A percentile compares a stretch with the other conserved stretches of the same genome.
These are phyloP conservation scores for Agelas oroides DNA, from an alignment of 37 sponge, comb jelly and placozoan species.

Conservation along the genomic window DNA sequence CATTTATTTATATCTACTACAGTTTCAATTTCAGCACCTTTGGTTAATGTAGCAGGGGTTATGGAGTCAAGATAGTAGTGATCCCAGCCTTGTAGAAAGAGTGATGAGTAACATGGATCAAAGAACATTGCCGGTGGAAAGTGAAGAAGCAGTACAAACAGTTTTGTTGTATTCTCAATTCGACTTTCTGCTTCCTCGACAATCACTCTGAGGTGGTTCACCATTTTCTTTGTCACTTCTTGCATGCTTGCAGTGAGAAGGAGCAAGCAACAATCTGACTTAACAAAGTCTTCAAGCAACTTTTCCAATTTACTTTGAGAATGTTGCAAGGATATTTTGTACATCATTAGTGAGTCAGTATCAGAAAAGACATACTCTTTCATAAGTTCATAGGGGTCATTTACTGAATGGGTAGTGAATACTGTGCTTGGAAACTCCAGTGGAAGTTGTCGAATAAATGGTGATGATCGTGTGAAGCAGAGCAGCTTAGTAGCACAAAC, in stretches of 20 bases:
- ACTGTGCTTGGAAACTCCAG: conserved; percentile 12
- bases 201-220: conserved; percentile 64
- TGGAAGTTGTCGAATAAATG: conserved; percentile 67
- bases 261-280: conserved; percentile 1
- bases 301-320: conserved; percentile 26
- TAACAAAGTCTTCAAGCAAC: conserved; percentile 10
- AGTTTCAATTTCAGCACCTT: background rate
- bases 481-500: conserved; percentile 63
- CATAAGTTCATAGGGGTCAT: no score
- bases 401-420: no score
- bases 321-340: conserved; percentile 27
- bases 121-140: conserved; percentile 62
- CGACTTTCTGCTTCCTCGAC: conserved; percentile 63
- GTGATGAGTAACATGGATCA: conserved; percentile 61
- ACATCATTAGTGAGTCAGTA: background rate
- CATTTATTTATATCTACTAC: conserved; percentile 17
- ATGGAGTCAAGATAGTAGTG: conserved; percentile 66
- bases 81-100: conserved; percentile 81
- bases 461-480: conserved; percentile 78
- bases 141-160: conserved; percentile 68
- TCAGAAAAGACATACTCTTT: background rate
- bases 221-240: conserved; percentile 30
- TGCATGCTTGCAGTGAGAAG: background rate
- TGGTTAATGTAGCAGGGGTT: background rate
- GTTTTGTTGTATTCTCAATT: background rate